Evolutionary conservation across 2,888 invertebrate species (phyloP).

Genomic region (Chrysolina haemoptera): DNA sequence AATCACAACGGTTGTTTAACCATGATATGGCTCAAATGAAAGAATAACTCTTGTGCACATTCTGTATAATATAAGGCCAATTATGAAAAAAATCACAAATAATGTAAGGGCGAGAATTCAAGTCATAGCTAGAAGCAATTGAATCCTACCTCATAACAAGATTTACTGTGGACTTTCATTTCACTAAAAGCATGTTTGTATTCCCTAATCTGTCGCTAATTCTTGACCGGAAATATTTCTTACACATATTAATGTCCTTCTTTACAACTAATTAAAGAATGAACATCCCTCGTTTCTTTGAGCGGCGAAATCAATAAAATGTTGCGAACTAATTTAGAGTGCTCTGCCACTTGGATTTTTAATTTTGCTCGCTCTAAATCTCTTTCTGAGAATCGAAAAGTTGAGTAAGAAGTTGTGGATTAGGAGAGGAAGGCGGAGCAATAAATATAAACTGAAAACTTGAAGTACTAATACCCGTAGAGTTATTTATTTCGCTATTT

Average conservation of each 20-base stretch:
- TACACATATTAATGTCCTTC: background rate
- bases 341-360: constrained; percentile 31
- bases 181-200: too few species aligned
- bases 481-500: constrained; percentile 43
- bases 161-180: too few species aligned
- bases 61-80: too few species aligned
- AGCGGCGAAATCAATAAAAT: background rate
- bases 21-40: too few species aligned
- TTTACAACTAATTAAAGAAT: background rate
- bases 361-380: constrained; percentile 33
- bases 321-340: constrained; percentile 24
- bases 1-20: too few species aligned
- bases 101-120: too few species aligned
- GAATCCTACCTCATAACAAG: too few species aligned
- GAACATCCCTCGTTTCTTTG: background rate
- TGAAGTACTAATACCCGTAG: constrained; percentile 37
- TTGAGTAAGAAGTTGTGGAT: constrained; percentile 18
- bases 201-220: too few species aligned
- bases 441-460: constrained; percentile 43
- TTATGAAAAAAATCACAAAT: too few species aligned
- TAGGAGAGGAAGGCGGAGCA: constrained; percentile 16
- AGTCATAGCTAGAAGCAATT: too few species aligned
- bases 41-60: too few species aligned
- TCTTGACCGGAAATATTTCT: too few species aligned
- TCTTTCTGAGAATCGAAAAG: constrained; percentile 27